These are phyloP conservation scores for Myotis findleyi DNA, from an alignment of 2,797 vertebrate species.

Conservation along the genomic window DNA sequence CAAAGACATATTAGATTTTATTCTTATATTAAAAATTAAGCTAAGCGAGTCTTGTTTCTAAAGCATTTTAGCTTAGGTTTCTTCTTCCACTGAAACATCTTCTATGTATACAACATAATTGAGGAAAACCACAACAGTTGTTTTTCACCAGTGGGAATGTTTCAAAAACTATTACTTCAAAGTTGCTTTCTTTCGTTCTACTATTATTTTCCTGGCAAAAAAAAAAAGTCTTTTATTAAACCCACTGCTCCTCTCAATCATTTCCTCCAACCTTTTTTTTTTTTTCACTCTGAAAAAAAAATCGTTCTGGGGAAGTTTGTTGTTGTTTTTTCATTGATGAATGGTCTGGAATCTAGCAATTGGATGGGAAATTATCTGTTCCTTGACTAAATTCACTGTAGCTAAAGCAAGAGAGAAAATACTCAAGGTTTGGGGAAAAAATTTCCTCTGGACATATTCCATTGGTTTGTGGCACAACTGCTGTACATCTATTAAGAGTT, in stretches of 20 bases:
- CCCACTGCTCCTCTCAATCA: neutral
- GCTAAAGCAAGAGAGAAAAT: neutral
- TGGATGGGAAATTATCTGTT: slow-evolving; percentile 50
- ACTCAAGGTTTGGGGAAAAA: slow-evolving; percentile 30
- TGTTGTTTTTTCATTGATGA: neutral
- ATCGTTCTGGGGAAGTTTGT: neutral
- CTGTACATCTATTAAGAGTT: slow-evolving; percentile 5
- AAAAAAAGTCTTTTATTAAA: slow-evolving; percentile 37
- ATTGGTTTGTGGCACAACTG: neutral
- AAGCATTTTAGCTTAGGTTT: slow-evolving; percentile 44
- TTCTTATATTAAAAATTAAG: slow-evolving; percentile 20
- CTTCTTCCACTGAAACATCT: neutral
- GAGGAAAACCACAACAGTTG: slow-evolving; percentile 60
- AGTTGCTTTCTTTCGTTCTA: neutral
- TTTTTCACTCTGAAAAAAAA: slow-evolving; percentile 11
- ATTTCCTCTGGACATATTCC: slow-evolving; percentile 55
- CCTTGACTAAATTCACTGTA: slow-evolving; percentile 51
- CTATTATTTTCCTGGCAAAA: neutral
- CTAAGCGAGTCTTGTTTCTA: neutral
- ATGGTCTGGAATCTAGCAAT: neutral
- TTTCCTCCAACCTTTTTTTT: neutral
- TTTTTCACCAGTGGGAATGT: slow-evolving; percentile 66
- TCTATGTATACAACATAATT: slow-evolving; percentile 64
- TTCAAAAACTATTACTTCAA: slow-evolving; percentile 75
- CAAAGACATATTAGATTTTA: neutral